Evolutionary conservation across 2,797 vertebrate species (phyloP).

Genomic region (Buceros bicornis): DNA sequence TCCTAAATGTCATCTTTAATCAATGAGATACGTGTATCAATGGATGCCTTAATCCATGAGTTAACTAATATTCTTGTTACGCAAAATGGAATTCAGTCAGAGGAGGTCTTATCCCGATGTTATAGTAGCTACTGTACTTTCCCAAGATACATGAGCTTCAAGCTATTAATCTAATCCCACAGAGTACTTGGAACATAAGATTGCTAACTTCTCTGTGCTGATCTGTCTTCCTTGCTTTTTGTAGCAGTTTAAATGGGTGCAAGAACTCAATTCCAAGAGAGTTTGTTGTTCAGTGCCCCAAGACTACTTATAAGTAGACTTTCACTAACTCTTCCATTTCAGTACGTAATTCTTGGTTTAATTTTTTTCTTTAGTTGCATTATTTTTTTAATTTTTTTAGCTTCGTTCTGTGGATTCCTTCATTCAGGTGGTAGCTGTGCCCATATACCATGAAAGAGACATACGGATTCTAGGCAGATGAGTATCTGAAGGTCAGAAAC

Average conservation of each 20-base stretch:
- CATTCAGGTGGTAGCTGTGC: neutral
- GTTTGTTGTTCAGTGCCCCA: neutral
- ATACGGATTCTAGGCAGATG: neutral
- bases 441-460: neutral
- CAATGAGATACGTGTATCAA: neutral
- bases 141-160: neutral
- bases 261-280: neutral
- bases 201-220: neutral
- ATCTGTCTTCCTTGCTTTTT: neutral
- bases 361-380: neutral
- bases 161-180: neutral
- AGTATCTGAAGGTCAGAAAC: neutral
- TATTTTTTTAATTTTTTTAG: neutral
- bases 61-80: neutral
- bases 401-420: neutral
- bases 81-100: neutral
- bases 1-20: neutral
- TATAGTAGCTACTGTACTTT: neutral
- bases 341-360: neutral
- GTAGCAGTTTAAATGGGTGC: neutral
- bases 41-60: neutral
- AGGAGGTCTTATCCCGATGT: neutral
- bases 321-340: neutral
- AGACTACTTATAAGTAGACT: neutral
- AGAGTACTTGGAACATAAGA: neutral